phyloP scores from a whole-genome alignment of 2,888 invertebrate genomes.

The Harpalus rubripes region DNA sequence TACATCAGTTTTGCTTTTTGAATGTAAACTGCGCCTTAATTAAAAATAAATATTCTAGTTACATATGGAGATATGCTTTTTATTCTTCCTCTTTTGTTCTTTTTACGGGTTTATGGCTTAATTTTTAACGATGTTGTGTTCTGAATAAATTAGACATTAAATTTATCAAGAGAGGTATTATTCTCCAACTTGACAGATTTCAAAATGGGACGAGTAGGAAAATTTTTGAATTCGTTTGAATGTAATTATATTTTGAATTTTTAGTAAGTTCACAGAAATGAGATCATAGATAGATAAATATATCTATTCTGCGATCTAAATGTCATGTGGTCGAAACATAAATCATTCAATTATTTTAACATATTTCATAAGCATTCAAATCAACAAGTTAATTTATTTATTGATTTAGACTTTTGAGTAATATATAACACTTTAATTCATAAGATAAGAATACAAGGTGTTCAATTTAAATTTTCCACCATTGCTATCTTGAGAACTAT shows the following conservation, averaged over 20 bases:
- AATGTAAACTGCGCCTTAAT: slow-evolving; percentile 70
- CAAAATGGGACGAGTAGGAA: slow-evolving; percentile 27
- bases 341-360: slow-evolving; percentile 12
- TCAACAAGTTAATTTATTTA: too few relatives aligned
- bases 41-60: slow-evolving; percentile 70
- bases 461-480: too few relatives aligned
- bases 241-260: slow-evolving; percentile 26
- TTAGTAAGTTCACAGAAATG: slow-evolving; percentile 5
- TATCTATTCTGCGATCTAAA: slow-evolving; percentile 13
- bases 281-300: slow-evolving; percentile 15
- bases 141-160: slow-evolving; percentile 65
- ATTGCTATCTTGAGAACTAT: too few relatives aligned
- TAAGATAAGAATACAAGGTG: too few relatives aligned
- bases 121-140: slow-evolving; percentile 54
- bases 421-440: too few relatives aligned
- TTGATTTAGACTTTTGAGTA: too few relatives aligned
- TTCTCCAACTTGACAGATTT: slow-evolving; percentile 47
- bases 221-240: slow-evolving; percentile 52
- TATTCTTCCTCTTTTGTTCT: slow-evolving; percentile 8
- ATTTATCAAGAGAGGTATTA: slow-evolving; percentile 55
- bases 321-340: background rate
- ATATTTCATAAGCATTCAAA: background rate
- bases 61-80: slow-evolving; percentile 61
- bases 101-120: slow-evolving; percentile 49
- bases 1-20: slow-evolving; percentile 64